Evolutionary conservation across 2,888 invertebrate genomes (phyloP), one percentile per base, ranked within the genome.

Genomic region (Sarcophaga subvicina): DNA sequence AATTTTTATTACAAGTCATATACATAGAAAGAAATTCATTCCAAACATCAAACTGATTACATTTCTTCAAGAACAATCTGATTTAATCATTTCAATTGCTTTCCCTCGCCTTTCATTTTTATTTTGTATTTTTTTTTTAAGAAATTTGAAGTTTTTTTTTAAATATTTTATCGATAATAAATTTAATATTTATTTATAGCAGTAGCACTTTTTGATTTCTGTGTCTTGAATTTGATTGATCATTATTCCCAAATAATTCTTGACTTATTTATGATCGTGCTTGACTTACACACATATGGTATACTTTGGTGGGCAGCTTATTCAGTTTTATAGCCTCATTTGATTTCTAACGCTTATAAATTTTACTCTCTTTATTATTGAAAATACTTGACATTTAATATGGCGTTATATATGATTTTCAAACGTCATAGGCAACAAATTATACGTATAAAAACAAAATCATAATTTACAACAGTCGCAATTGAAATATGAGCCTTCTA

Each of bases 341-440:
- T 59, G 76, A 71, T 76, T 82, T 82, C 64, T n/a, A 77, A 71
- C 71, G 64, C 45, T 71, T 82, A 77, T 71, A 82, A 76, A 82
- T 71, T 77, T 64, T 82, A 71, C 20, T 22, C 22, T 76, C 75
- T 63, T 64, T 80, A 75, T 54, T 82, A 77, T 77, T 77, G 47
- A 76, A 82, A 82, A 27, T 71, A 77, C 64, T 77, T 82, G 76
- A 82, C 82, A 82, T 82, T 71, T 82, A 82, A 77, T 82, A 82
- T 82, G 82, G 66, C 64, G 64, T 82, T 82, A 71, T 54, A 69
- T 75, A 81, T 76, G 75, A 76, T 70, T 71, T 81, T 63, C 5
- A 64, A 71, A 14, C 63, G 62, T 22, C 63, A 69, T 69, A 62
- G 5, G 54, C 54, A 54, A 70, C 25, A 54, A 70, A 17, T 54